These are phyloP conservation scores for Phalloptychus januarius DNA, from an alignment of 2,797 vertebrate genomes.

Conservation along the genomic window DNA sequence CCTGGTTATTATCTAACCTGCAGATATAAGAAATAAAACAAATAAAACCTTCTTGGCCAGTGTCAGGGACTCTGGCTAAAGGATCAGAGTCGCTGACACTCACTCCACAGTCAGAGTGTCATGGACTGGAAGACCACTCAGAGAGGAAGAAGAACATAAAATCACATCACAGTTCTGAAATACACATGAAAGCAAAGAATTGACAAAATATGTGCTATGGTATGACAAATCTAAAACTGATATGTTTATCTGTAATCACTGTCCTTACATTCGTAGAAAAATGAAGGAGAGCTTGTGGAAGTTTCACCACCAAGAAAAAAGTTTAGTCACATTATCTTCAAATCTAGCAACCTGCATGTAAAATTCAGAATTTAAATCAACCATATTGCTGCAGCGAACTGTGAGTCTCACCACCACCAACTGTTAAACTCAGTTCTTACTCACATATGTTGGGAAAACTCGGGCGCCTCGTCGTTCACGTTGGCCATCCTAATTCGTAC, in stretches of 20 bases:
- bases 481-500: conserved; percentile 88
- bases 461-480: conserved; percentile 88
- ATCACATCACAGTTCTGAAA: neutral
- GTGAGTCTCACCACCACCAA: neutral
- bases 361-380: neutral
- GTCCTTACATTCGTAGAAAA: neutral
- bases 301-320: neutral
- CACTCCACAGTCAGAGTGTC: neutral
- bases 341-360: neutral
- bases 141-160: neutral
- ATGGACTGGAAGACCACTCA: neutral
- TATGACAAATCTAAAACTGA: neutral
- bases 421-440: conserved; percentile 26
- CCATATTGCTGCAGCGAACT: neutral
- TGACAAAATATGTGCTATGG: neutral
- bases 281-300: neutral
- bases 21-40: neutral
- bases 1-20: neutral
- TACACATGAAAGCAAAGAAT: no score
- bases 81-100: no score
- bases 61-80: no score
- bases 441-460: conserved; percentile 88
- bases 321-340: neutral
- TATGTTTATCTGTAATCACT: neutral
- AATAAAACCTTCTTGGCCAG: no score